Percentiles rank a stretch among this genome's conserved stretches.
These are phyloP conservation scores for Geococcyx californianus DNA, from an alignment of 2,113 vertebrate genomes.

Conservation along the genomic window DNA sequence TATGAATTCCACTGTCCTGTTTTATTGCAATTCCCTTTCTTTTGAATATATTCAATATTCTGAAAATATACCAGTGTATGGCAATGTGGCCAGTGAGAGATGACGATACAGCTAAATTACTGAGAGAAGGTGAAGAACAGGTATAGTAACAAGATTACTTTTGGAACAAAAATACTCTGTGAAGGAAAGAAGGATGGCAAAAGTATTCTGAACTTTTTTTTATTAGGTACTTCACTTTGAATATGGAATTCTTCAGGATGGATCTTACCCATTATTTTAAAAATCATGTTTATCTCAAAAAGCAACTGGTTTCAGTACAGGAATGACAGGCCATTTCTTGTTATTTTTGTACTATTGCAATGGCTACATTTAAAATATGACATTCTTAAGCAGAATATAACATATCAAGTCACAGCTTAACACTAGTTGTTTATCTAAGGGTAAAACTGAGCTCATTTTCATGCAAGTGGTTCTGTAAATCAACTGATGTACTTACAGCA, in stretches of 20 bases:
- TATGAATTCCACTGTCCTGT: neutral
- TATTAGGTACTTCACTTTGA: neutral
- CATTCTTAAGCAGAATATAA: neutral
- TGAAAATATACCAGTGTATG: neutral
- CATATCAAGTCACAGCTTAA: neutral
- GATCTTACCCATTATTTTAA: neutral
- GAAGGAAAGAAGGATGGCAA: neutral
- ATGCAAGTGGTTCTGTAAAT: neutral
- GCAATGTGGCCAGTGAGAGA: neutral
- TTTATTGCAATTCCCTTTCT: neutral
- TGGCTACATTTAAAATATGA: neutral
- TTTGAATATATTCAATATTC: neutral
- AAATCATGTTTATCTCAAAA: neutral
- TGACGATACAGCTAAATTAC: neutral
- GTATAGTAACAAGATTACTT: neutral
- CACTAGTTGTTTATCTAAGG: neutral
- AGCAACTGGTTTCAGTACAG: neutral
- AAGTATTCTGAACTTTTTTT: neutral
- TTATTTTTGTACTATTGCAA: neutral
- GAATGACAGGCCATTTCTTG: neutral
- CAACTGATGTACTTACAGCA: neutral
- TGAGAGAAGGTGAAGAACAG: neutral
- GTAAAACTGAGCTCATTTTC: neutral
- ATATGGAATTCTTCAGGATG: neutral
- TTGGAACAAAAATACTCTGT: neutral